These are phyloP conservation scores for Amiota mariae DNA, from an alignment of 2,888 invertebrate species.

Conservation along the genomic window DNA sequence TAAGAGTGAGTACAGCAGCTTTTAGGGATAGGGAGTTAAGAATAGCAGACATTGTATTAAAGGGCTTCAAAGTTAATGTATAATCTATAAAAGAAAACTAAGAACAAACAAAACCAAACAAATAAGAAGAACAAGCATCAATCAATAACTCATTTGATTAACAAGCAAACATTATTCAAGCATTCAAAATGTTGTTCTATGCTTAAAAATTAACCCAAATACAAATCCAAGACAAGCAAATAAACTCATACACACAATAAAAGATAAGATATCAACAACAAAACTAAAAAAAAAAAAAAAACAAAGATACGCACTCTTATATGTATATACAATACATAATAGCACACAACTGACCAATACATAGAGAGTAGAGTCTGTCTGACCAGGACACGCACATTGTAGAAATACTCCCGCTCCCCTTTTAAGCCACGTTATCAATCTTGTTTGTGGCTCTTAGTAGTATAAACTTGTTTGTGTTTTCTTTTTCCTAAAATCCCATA, in stretches of 20 bases:
- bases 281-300: conserved; percentile 30
- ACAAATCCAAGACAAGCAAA: conserved; percentile 31
- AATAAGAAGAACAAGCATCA: conserved; percentile 29
- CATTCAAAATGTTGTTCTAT: conserved; percentile 44
- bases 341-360: conserved; percentile 28
- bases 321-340: neutral
- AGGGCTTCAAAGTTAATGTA: neutral
- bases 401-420: neutral
- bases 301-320: neutral
- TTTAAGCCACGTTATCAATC: conserved; percentile 26
- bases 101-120: neutral
- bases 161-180: conserved; percentile 53
- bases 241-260: neutral
- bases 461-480: conserved; percentile 22
- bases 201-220: conserved; percentile 57
- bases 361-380: neutral
- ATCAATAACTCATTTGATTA: conserved; percentile 64
- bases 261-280: conserved; percentile 43
- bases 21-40: neutral
- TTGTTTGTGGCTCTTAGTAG: conserved; percentile 20
- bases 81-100: neutral
- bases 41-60: neutral
- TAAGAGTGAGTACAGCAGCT: conserved; percentile 64
- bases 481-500: conserved; percentile 30
- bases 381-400: neutral